Evolutionary conservation across 2,797 vertebrate species (phyloP).

Genomic region (Lophotriccus pileatus): DNA sequence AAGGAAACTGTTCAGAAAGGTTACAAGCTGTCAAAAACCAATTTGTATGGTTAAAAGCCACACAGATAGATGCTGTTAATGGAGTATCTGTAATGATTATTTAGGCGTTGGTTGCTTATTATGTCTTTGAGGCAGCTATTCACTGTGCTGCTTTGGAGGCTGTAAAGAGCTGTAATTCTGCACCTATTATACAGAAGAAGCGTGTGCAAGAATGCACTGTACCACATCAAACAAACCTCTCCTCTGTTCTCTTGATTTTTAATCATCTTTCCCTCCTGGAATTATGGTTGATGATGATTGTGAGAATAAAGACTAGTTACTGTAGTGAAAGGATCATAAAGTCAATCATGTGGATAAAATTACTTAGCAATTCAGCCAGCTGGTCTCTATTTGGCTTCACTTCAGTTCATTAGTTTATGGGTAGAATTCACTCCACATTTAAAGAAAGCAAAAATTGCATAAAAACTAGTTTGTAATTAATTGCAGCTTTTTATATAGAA

Average conservation of each 20-base stretch:
- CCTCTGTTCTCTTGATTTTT: conserved; percentile 79
- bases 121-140: conserved; percentile 86
- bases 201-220: conserved; percentile 72
- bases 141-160: conserved; percentile 75
- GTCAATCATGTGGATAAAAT: conserved; percentile 97
- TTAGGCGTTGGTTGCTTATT: conserved; percentile 83
- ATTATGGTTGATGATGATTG: conserved; percentile 91
- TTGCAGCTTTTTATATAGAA: conserved; percentile 74
- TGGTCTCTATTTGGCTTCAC: conserved; percentile 83
- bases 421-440: conserved; percentile 78
- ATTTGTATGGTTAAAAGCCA: conserved; percentile 77
- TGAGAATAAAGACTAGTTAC: conserved; percentile 94
- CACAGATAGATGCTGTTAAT: conserved; percentile 75
- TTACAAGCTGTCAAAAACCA: conserved; percentile 76
- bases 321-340: conserved; percentile 91
- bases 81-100: conserved; percentile 75
- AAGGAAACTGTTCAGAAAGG: conserved; percentile 75
- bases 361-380: conserved; percentile 91
- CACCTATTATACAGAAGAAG: conserved; percentile 84
- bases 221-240: conserved; percentile 75
- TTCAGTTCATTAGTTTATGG: conserved; percentile 81
- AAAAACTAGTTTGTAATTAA: conserved; percentile 79
- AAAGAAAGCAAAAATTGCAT: conserved; percentile 74
- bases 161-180: conserved; percentile 85
- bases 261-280: conserved; percentile 79